Conservation (phyloP, 1,140 invertebrate species). For the Littorina saxatilis region DNA sequence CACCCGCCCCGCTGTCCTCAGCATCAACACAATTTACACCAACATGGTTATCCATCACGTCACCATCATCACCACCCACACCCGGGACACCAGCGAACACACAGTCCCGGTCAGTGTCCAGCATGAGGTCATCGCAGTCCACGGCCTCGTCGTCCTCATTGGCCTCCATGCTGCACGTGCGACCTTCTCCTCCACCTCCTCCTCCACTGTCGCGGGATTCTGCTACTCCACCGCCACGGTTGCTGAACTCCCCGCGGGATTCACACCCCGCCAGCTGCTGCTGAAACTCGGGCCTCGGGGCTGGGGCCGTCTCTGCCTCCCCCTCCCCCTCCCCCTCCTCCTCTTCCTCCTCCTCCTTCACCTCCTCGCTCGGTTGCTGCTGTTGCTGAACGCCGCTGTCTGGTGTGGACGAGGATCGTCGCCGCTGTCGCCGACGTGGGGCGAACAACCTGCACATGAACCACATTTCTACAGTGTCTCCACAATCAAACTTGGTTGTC, state of each 20-base stretch:
- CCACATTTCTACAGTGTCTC: conserved; percentile 29
- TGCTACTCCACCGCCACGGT: not conserved
- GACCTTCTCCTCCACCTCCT: not conserved
- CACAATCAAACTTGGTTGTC: not conserved
- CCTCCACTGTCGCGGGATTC: not conserved
- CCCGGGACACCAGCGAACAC: not conserved
- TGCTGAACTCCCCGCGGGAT: not conserved
- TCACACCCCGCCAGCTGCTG: not conserved
- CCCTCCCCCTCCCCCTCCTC: not conserved
- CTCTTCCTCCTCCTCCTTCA: not conserved
- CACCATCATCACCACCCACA: conserved; percentile 4
- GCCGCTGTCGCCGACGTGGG: not conserved
- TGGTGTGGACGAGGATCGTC: not conserved
- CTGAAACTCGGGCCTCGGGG: no score
- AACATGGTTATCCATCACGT: not conserved
- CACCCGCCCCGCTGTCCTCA: not conserved
- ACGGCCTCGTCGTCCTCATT: not conserved
- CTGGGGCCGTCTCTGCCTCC: not conserved
- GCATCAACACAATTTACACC: not conserved
- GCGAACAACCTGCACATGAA: conserved; percentile 35
- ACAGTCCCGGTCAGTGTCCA: not conserved
- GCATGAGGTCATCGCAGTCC: not conserved
- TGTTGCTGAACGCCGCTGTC: not conserved
- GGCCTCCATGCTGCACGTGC: not conserved
- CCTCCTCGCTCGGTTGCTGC: not conserved